These are phyloP conservation scores for Anas bernieri DNA, from an alignment of 2,797 vertebrate species.

Conservation along the genomic window DNA sequence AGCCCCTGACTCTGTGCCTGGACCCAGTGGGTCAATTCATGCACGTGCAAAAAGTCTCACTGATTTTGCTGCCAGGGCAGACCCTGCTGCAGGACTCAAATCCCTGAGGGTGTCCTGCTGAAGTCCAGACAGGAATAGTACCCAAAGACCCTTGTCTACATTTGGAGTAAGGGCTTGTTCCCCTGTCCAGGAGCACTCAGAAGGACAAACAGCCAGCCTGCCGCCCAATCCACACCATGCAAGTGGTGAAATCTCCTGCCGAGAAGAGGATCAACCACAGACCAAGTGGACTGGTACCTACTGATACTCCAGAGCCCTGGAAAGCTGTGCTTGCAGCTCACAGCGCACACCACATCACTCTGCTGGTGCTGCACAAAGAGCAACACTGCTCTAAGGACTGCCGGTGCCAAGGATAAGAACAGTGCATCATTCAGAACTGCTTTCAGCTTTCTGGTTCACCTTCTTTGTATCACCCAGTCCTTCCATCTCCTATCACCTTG, in stretches of 20 bases:
- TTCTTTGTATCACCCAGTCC: not conserved
- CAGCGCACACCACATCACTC: rapidly evolving
- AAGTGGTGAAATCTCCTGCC: not conserved
- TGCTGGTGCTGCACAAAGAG: not conserved
- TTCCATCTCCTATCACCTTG: not conserved
- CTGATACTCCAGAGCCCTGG: not conserved
- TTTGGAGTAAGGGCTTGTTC: not conserved
- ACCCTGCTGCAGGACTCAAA: not conserved
- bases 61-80: not conserved
- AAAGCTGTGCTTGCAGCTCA: not conserved
- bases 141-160: not conserved
- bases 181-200: not conserved
- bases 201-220: not conserved
- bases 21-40: not conserved
- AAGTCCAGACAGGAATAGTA: not conserved
- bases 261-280: not conserved
- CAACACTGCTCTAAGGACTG: not conserved
- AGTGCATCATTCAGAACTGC: not conserved
- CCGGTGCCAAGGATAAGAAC: not conserved
- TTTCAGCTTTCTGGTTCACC: not conserved
- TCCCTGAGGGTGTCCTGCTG: not conserved
- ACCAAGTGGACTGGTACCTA: not conserved
- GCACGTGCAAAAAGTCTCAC: not conserved
- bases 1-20: not conserved
- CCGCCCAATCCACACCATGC: not conserved